phyloP scores from a whole-genome alignment of 2,113 vertebrate species.

The Sturnus vulgaris region DNA sequence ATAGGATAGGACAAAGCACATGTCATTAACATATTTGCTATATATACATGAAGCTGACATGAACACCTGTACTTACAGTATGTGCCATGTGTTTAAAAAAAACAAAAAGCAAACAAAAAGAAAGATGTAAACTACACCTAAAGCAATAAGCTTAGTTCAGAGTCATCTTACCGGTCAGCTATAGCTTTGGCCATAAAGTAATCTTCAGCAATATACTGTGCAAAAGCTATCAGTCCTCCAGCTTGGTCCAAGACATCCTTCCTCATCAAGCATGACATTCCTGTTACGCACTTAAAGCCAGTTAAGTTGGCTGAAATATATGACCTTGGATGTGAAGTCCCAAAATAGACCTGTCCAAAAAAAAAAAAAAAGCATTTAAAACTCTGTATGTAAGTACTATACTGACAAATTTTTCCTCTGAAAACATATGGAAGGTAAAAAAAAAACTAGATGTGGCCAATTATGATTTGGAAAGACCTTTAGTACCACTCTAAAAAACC shows the following conservation, averaged over 20 bases:
- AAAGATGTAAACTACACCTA: not conserved
- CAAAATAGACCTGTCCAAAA: conserved; percentile 90
- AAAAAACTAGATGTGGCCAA: not conserved
- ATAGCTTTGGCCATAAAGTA: conserved; percentile 99
- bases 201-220: conserved; percentile 97
- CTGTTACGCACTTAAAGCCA: conserved; percentile 96
- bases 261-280: conserved; percentile 98
- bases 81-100: not conserved
- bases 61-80: not conserved
- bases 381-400: not conserved
- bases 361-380: not conserved
- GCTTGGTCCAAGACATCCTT: conserved; percentile 95
- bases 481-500: not conserved
- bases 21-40: not conserved
- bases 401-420: not conserved
- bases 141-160: not conserved
- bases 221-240: conserved; percentile 92
- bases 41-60: not conserved
- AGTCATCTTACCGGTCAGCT: conserved; percentile 86
- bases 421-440: not conserved
- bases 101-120: not conserved
- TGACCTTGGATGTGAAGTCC: conserved; percentile 95
- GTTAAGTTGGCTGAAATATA: conserved; percentile 97
- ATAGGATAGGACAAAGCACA: not conserved
- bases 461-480: not conserved